Evolutionary conservation across 2,113 vertebrate genomes (phyloP).

Genomic region (Sphaerodactylus townsendi): DNA sequence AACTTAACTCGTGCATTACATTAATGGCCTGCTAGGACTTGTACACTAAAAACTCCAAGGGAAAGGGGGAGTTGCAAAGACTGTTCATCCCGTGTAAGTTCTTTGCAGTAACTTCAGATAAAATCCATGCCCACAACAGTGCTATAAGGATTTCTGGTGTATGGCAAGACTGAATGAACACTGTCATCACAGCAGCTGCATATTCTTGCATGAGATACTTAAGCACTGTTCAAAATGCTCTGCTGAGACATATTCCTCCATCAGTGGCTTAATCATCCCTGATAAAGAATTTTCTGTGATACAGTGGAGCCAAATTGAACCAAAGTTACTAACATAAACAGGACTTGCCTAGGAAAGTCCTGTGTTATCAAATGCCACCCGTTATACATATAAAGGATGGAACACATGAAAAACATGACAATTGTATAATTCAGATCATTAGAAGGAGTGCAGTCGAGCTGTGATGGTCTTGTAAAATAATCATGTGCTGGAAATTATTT

Average conservation of each 20-base stretch:
- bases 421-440: not conserved
- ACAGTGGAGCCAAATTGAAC: not conserved
- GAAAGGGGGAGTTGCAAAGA: not conserved
- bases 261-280: not conserved
- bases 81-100: not conserved
- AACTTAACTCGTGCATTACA: not conserved
- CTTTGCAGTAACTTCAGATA: not conserved
- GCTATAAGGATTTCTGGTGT: not conserved
- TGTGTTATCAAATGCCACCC: not conserved
- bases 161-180: not conserved
- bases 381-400: not conserved
- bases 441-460: not conserved
- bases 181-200: not conserved
- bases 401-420: not conserved
- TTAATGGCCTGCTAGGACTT: not conserved
- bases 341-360: not conserved
- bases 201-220: not conserved
- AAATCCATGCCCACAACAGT: not conserved
- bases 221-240: not conserved
- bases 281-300: not conserved
- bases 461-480: not conserved
- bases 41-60: not conserved
- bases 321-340: too few relatives aligned
- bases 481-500: not conserved
- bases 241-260: not conserved